Base-by-base conservation (phyloP, 2,888 invertebrate genomes). In the Theretra japonica region DNA sequence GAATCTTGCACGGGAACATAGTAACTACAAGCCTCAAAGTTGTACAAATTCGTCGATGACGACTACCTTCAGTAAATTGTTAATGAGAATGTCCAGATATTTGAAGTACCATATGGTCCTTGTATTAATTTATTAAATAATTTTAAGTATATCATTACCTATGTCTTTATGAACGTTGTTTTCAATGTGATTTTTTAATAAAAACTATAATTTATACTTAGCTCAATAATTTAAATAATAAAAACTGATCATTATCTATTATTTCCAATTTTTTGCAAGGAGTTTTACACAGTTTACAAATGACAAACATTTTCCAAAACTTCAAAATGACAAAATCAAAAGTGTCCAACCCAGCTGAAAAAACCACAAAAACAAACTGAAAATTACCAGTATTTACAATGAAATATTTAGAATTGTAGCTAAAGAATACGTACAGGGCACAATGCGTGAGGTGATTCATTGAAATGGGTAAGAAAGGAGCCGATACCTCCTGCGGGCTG, bases 381-480 rank as follows among this genome's bases (percentile, higher is more conserved):
- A 70, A 23, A 60, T 62, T 69, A 30, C 58, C 70, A 58, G 33
- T 19, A n/a, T 19, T n/a, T 17, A 33, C 5, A 65, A 23, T 15
- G 23, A 65, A 23, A n/a, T 41, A 21, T 4, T 3, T 41, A 41
- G 21, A 69, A 23, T 53, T 73, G 72, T 58, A 71, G n/a, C 23
- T 19, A 73, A 58, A 72, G 69, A 69, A 53, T 21, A 7, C 62
- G 70, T 72, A 75, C 72, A 11, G 73, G 76, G 75, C 77, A 79
- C 75, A 68, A 84, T 84, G 81, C 72, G 72, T 69, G 48, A 33
- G 21, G 33, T 15, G 33, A 68, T 59, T 30, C 73, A 73, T 79
- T 30, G 72, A 76, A 72, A 85, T 86, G 88, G 87, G 76, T 72
- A 79, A 75, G 23, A 75, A 70, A 19, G 3, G n/a, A 4, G 17